These are phyloP conservation scores for Halisarca cf. caerulea DNA, from an alignment of 37 sponge, comb jelly and placozoan species.

Conservation along the genomic window DNA sequence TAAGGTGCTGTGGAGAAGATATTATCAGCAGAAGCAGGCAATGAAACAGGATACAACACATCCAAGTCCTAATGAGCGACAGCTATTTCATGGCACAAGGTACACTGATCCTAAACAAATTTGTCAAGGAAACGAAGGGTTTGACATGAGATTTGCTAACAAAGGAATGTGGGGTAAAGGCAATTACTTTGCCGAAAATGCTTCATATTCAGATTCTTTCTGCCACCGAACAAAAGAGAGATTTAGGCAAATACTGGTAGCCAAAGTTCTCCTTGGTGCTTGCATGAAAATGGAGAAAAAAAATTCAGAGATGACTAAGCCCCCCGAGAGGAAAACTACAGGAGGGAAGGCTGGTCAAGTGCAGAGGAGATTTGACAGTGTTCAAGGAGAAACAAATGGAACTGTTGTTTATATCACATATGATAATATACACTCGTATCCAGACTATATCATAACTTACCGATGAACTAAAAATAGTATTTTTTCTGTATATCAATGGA, in stretches of 20 bases:
- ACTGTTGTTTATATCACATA: conserved; percentile 61
- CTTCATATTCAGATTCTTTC: conserved; percentile 51
- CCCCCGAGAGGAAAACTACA: background rate
- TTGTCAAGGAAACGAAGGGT: conserved; percentile 50
- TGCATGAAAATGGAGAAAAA: background rate
- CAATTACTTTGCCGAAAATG: conserved; percentile 74
- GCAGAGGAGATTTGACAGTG: conserved; percentile 50
- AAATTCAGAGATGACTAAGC: background rate
- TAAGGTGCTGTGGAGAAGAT: conserved; percentile 59
- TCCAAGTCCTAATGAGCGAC: background rate
- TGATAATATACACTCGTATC: conserved; percentile 65
- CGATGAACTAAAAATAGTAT: background rate
- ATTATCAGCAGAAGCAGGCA: background rate
- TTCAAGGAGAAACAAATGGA: conserved; percentile 45
- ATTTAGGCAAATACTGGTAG: conserved; percentile 46
- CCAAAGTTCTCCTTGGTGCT: conserved; percentile 55
- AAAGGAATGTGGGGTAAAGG: conserved; percentile 71
- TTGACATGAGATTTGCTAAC: conserved; percentile 56
- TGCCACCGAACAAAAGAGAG: conserved; percentile 1
- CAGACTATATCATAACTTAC: conserved; percentile 62
- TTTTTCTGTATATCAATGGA: background rate
- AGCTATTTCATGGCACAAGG: conserved; percentile 61
- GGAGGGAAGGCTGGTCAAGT: background rate
- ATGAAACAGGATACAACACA: conserved; percentile 8
- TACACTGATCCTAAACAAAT: conserved; percentile 42